Evolutionary conservation across 2,113 vertebrate genomes (phyloP), one percentile per base, ranked within the genome.

Genomic region (Lepisosteus oculatus): DNA sequence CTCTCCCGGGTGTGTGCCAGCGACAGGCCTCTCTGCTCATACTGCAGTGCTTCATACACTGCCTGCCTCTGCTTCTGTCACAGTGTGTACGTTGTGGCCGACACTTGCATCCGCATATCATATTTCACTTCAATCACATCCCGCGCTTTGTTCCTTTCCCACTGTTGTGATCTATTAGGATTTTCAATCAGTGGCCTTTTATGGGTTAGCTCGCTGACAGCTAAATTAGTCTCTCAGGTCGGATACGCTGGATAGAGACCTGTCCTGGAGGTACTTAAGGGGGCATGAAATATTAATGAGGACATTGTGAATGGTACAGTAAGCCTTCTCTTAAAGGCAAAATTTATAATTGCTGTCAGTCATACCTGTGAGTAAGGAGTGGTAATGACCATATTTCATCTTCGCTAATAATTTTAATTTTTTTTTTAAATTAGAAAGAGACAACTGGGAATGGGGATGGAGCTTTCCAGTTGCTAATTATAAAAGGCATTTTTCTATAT

Each of bases 21-120:
- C 82, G 85, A 82, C 84, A 80, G 81, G 78, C 73, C 65, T 51
- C 6, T 77, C 74, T 78, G 29, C 15, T 57, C 3, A 0, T 43
- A 11, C 61, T 8, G 41, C 47, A 3, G 8, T 51, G 12, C 68
- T 12, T 42, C 65, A 42, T n/a, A 65, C 17, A 29, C 62, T 17
- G 41, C 72, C 17, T 43, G 43, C n/a, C 45, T 57, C 64, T 13
- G 42, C 44, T 55, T 57, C 64, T 61, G 64, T 67, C 71, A 45
- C 63, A 42, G 45, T 29, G 41, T 43, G 68, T 59, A 43, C 55
- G n/a, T 29, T 56, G 55, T 29, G 17, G 55, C 68, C 55, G 29
- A 17, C 54, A 13, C 68, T 69, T 56, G 41, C 55, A 59, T 57
- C 41, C 68, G 41, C 17, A 55, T 14, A 17, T 61, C 41, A 61